A percentile compares a stretch with the other conserved stretches of the same genome.
Evolutionary conservation across 1,140 invertebrate species (phyloP).

Genomic region (Copidosoma floridanum): DNA sequence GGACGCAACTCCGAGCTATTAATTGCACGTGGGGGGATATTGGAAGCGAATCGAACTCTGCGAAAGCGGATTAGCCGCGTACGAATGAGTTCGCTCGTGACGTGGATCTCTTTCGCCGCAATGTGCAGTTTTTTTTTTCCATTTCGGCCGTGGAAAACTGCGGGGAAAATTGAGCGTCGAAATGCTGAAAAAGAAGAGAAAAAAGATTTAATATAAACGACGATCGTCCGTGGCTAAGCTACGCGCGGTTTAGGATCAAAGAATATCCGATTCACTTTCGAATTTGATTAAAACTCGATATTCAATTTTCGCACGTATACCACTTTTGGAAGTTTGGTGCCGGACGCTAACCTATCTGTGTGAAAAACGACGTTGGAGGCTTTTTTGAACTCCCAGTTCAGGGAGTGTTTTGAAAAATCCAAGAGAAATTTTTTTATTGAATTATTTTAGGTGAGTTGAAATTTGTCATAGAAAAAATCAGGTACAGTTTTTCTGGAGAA

Average conservation of each 20-base stretch:
- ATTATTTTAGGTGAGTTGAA: no score
- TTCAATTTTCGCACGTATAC: no score
- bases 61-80: constrained; percentile 7
- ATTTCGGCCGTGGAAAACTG: neutral
- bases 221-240: neutral
- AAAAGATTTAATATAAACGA: constrained; percentile 28
- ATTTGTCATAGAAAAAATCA: no score
- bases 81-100: neutral
- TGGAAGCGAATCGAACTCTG: neutral
- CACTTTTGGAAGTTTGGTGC: no score
- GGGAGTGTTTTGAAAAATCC: no score
- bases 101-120: neutral
- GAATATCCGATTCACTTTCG: constrained; percentile 17
- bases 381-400: no score
- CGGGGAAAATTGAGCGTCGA: neutral
- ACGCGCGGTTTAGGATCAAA: no score
- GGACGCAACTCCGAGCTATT: neutral
- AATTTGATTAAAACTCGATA: constrained; percentile 25
- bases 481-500: no score
- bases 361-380: no score
- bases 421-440: no score
- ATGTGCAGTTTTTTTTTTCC: neutral
- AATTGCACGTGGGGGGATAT: neutral
- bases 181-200: no score
- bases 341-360: no score